phyloP scores from a whole-genome alignment of 2,797 vertebrate species.

The Lepidocolaptes lacrymiger region DNA sequence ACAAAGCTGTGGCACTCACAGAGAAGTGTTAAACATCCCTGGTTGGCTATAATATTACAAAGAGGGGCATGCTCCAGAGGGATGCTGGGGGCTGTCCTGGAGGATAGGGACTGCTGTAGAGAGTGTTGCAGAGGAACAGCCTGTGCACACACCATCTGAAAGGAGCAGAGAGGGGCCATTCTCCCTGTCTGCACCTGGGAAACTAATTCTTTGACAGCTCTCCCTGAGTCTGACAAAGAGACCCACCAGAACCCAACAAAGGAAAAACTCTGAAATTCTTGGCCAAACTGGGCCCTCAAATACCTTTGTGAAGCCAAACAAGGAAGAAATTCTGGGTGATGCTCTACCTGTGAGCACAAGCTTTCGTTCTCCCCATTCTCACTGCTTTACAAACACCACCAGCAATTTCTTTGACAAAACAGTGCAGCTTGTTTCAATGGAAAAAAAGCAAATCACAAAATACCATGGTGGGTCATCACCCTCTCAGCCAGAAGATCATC shows the following conservation, averaged over 20 bases:
- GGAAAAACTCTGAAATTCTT: not conserved
- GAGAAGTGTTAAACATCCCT: not conserved
- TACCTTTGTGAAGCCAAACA: not conserved
- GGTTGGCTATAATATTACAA: fast-evolving
- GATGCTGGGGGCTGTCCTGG: not conserved
- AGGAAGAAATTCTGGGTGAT: not conserved
- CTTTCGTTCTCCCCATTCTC: not conserved
- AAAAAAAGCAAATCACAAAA: not conserved
- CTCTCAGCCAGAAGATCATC: not conserved
- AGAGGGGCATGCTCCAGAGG: not conserved
- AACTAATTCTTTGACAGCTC: not conserved
- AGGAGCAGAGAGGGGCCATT: too few relatives aligned
- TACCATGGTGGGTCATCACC: not conserved
- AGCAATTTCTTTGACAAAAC: not conserved
- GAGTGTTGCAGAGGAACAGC: not conserved
- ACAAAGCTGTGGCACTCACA: not conserved
- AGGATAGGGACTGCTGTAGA: not conserved
- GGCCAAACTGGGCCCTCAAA: not conserved
- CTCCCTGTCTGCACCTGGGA: not conserved
- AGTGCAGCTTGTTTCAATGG: not conserved
- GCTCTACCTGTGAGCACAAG: not conserved
- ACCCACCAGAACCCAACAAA: not conserved
- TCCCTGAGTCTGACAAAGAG: not conserved
- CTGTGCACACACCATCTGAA: not conserved
- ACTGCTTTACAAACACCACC: not conserved